Percentiles rank a stretch among this genome's conserved stretches.
These are phyloP conservation scores for Polymixis lichenea DNA, from an alignment of 2,888 invertebrate genomes.

Conservation along the genomic window DNA sequence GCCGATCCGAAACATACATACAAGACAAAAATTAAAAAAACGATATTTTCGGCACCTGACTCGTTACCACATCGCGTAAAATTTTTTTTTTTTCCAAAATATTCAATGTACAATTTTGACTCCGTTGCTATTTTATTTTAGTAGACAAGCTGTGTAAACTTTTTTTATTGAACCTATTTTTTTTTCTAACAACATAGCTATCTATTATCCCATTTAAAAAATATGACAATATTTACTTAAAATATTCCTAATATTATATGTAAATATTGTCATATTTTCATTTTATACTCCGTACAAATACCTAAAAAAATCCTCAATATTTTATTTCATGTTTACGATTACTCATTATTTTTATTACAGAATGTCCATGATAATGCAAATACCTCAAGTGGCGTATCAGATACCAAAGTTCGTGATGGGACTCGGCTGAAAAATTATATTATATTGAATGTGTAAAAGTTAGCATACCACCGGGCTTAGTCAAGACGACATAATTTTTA, in stretches of 20 bases:
- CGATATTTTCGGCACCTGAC: neutral
- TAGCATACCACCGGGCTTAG: conserved; percentile 73
- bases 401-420: conserved; percentile 97
- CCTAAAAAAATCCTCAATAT: neutral
- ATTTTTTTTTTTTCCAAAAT: neutral
- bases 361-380: conserved; percentile 96
- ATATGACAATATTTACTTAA: neutral
- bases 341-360: conserved; percentile 87
- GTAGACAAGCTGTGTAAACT: too few species aligned
- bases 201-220: too few species aligned
- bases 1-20: neutral
- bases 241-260: too few species aligned
- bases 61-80: neutral
- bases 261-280: too few species aligned
- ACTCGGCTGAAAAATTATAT: conserved; percentile 91
- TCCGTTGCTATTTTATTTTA: too few species aligned
- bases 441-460: conserved; percentile 65
- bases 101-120: neutral
- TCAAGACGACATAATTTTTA: conserved; percentile 59
- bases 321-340: neutral
- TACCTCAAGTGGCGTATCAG: conserved; percentile 95
- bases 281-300: neutral
- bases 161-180: too few species aligned
- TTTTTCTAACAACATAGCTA: too few species aligned
- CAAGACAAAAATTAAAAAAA: neutral